phyloP scores from a whole-genome alignment of 2,113 vertebrate genomes.

The Capricornis sumatraensis region DNA sequence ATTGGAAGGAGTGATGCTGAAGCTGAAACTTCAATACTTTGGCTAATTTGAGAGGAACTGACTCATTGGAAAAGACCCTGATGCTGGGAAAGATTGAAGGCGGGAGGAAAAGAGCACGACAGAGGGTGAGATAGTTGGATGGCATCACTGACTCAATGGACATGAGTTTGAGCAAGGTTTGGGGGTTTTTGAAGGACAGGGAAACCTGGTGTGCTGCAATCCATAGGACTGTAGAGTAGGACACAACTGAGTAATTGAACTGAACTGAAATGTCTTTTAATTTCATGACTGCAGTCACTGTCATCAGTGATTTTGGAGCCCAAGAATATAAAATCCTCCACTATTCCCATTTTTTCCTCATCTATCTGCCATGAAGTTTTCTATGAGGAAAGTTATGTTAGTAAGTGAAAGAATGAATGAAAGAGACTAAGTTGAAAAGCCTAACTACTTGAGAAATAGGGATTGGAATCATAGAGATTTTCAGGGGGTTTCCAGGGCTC shows the following conservation, averaged over 20 bases:
- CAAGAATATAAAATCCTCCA: neutral
- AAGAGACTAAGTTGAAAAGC: neutral
- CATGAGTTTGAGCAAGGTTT: neutral
- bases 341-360: neutral
- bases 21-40: neutral
- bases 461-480: neutral
- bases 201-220: neutral
- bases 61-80: neutral
- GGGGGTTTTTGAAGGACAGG: fast-evolving
- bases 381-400: neutral
- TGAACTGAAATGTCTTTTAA: neutral
- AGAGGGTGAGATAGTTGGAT: neutral
- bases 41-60: neutral
- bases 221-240: neutral
- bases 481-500: neutral
- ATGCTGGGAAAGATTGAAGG: neutral
- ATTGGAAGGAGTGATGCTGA: neutral
- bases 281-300: neutral
- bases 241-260: neutral
- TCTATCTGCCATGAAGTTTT: neutral
- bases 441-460: neutral
- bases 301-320: neutral
- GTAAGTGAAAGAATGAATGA: neutral
- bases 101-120: fast-evolving
- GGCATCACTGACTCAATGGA: neutral